Evolutionary conservation across 2,113 vertebrate genomes (phyloP), one percentile per base, ranked within the genome.

Genomic region (Pseudolaguvia tuberculata): DNA sequence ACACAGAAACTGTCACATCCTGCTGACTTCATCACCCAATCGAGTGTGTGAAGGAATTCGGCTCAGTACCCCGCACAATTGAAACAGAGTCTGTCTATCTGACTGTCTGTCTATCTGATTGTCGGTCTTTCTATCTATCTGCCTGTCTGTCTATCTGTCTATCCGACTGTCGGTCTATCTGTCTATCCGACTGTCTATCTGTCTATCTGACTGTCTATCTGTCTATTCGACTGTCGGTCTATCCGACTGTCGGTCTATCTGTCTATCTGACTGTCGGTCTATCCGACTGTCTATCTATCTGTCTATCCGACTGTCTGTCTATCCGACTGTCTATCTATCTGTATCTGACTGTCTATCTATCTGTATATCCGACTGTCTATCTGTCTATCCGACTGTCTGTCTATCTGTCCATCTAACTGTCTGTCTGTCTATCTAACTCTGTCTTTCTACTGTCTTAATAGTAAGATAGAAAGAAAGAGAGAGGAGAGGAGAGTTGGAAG

Each of bases 1-100:
- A 78, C 79, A 70, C 35, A 62, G 58, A 62, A 78, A 69, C 59
- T 72, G 53, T 59, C 66, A 78, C 72, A 69, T 71, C 47, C 72
- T 63, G 63, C 53, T 58, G 63, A 76, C 73, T 58, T 76, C 73
- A 68, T 56, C 65, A 66, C 21, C 17, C 59, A 2, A 3, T 27
- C 9, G n/a, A 52, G 55, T 20, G 31, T 53, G 51, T 72, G 66
- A n/a, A 9, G 63, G 66, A 71, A 75, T 78, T 67, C 39, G 47
- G 42, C 70, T 77, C 70, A 1, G 31, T 15, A 20, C 31, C 5
- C 27, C 23, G 2, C 21, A n/a, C 15, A 47, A 52, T 31, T 6
- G 58, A 20, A 45, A 14, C 35, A 1, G 1, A 20, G 20, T 21
- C 61, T 21, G 51, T n/a, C 13, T 14, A 50, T 50, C 50, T 20